Percentiles rank a stretch among this genome's conserved stretches.
These are phyloP conservation scores for Actias luna DNA, from an alignment of 2,888 invertebrate species.

Conservation along the genomic window DNA sequence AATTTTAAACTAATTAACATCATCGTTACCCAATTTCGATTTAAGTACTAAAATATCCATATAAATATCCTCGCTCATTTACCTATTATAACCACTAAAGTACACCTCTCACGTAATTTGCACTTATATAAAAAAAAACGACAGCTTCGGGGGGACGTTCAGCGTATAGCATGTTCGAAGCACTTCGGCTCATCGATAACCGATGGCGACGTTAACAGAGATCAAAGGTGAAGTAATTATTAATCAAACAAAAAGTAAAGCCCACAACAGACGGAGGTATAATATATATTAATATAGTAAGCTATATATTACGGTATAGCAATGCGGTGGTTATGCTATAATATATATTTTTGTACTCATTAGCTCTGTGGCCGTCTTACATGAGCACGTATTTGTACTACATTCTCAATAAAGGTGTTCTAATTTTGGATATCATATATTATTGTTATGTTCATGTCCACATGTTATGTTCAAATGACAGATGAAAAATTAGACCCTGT, in stretches of 20 bases:
- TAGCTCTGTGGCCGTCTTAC: too few species aligned
- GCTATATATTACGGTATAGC: too few species aligned
- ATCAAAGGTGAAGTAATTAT: conserved; percentile 17
- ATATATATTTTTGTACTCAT: too few species aligned
- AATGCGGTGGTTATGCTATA: too few species aligned
- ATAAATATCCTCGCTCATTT: conserved; percentile 70
- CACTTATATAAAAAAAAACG: conserved; percentile 66
- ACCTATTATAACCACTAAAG: conserved; percentile 67
- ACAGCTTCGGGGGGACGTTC: conserved; percentile 79
- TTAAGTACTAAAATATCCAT: conserved; percentile 77
- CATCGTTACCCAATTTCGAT: conserved; percentile 52
- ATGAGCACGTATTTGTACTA: too few species aligned
- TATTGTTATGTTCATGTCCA: too few species aligned
- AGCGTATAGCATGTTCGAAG: conserved; percentile 73
- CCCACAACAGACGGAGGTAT: too few species aligned
- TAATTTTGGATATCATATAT: too few species aligned
- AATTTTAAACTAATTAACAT: conserved; percentile 44
- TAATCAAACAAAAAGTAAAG: conserved; percentile 17
- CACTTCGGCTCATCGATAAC: conserved; percentile 54
- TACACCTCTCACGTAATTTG: conserved; percentile 72
- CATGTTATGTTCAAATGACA: too few species aligned
- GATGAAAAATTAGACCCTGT: too few species aligned
- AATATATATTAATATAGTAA: too few species aligned
- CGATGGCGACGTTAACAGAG: conserved; percentile 26
- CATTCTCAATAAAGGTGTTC: too few species aligned